Evolutionary conservation across 2,888 invertebrate species (phyloP), one percentile per base, ranked within the genome.

Genomic region (Gryllus longicercus): DNA sequence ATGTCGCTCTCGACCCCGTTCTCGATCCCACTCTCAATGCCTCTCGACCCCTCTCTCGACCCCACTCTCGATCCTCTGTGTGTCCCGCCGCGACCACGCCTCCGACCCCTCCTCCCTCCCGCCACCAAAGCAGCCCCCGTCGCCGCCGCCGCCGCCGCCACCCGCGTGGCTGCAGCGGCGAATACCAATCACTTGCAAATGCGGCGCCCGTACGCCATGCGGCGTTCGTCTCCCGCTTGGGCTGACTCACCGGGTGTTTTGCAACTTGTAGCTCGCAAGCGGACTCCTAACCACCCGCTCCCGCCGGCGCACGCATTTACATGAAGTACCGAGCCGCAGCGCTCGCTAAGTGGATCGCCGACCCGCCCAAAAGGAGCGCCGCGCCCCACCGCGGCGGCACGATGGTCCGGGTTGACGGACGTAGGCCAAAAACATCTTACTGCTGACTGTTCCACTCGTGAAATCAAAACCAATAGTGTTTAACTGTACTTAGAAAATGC

Each of bases 151-250:
- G 14, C 63, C n/a, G 63, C 63, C n/a, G 63, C 63, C 63, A 63
- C 63, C 38, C 38, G 38, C 38, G 38, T 38, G 38, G 38, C 38
- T 11, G 63, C 63, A 63, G 16, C 14, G 63, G n/a, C 63, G 63
- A 63, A 63, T 63, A 63, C 63, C n/a, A 63, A 63, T 63, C 16
- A 63, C n/a, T 63, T 63, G 63, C 63, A 63, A 63, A 63, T 63
- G 63, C 63, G n/a, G 14, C 16, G 16, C 14, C 14, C 63, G 63
- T 63, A n/a, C n/a, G 63, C 63, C n/a, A 63, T 63, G n/a, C 63
- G 14, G 63, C 63, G 3, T 18, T 63, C 18, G 63, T 18, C 14
- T 63, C 63, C 63, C 63, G 14, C 63, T 21, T 21, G n/a, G 63
- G 14, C 63, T 14, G 63, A 63, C 16, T 63, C 63, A 63, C 16